phyloP scores from a whole-genome alignment of 2,888 invertebrate species.

The Tineola bisselliella region DNA sequence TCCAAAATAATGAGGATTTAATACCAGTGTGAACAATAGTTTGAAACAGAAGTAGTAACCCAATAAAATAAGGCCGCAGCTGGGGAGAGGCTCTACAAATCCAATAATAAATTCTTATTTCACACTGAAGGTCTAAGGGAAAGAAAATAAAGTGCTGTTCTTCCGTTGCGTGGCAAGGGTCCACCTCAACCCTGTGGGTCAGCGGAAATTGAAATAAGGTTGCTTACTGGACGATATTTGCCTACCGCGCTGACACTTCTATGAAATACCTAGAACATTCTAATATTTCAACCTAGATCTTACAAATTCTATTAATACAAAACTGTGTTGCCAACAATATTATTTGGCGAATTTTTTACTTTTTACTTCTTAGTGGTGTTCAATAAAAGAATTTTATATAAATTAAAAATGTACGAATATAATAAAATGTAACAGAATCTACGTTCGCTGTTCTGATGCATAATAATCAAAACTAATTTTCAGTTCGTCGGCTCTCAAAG shows the following conservation, averaged over 20 bases:
- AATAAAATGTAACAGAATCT: no score
- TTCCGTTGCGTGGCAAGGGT: slow-evolving; percentile 21
- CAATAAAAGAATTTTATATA: no score
- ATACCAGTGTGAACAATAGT: background rate
- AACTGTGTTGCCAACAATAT: background rate
- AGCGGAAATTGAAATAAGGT: slow-evolving; percentile 44
- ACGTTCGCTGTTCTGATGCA: background rate
- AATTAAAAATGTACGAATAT: no score
- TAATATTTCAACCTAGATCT: background rate
- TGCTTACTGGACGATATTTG: slow-evolving; percentile 24
- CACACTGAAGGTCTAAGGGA: slow-evolving; percentile 25
- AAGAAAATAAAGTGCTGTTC: slow-evolving; percentile 37
- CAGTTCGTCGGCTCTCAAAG: background rate
- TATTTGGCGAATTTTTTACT: no score
- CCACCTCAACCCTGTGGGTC: slow-evolving; percentile 25
- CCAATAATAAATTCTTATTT: slow-evolving; percentile 48
- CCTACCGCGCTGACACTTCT: background rate
- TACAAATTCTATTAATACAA: background rate
- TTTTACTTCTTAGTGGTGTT: no score
- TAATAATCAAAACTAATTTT: background rate
- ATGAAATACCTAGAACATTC: background rate
- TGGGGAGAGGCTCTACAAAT: slow-evolving; percentile 27
- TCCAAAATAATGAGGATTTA: background rate
- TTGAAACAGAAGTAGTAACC: slow-evolving; percentile 21
- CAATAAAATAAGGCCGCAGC: slow-evolving; percentile 33